Evolutionary conservation across 2,888 invertebrate genomes (phyloP).

Genomic region (Temnothorax ravouxi): DNA sequence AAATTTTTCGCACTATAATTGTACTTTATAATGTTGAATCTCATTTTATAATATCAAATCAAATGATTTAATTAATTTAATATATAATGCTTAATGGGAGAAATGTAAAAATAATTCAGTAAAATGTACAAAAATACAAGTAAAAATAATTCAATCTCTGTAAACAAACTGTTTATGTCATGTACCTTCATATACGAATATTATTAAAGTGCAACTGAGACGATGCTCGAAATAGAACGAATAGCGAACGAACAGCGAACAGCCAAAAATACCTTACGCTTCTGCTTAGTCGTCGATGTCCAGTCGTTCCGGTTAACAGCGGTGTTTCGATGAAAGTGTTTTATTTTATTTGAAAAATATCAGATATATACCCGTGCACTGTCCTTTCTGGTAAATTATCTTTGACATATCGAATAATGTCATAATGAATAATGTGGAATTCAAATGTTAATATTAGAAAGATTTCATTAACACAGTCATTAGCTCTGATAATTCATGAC

Average conservation of each 20-base stretch:
- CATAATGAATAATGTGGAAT: no score
- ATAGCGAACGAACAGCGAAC: constrained; percentile 75
- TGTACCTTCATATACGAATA: constrained; percentile 21
- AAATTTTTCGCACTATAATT: background rate
- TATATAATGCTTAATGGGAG: background rate
- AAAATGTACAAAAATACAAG: no score
- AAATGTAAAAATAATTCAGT: background rate
- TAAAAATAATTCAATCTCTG: background rate
- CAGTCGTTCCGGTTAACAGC: constrained; percentile 63
- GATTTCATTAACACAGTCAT: background rate
- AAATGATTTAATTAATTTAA: no score
- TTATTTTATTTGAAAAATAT: constrained; percentile 14
- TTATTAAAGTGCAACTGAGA: constrained; percentile 53
- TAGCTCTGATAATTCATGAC: background rate
- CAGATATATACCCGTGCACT: background rate
- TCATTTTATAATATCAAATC: background rate
- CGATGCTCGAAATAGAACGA: constrained; percentile 82
- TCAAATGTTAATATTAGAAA: background rate
- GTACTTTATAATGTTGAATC: no score
- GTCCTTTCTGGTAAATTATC: constrained; percentile 17
- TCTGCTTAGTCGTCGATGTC: constrained; percentile 71
- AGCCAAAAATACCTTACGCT: constrained; percentile 82
- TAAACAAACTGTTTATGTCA: constrained; percentile 11
- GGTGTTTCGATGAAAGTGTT: constrained; percentile 26
- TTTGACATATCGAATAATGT: background rate